Base-by-base conservation (phyloP, 2,113 vertebrate genomes). In the Phyllostomus hastatus region DNA sequence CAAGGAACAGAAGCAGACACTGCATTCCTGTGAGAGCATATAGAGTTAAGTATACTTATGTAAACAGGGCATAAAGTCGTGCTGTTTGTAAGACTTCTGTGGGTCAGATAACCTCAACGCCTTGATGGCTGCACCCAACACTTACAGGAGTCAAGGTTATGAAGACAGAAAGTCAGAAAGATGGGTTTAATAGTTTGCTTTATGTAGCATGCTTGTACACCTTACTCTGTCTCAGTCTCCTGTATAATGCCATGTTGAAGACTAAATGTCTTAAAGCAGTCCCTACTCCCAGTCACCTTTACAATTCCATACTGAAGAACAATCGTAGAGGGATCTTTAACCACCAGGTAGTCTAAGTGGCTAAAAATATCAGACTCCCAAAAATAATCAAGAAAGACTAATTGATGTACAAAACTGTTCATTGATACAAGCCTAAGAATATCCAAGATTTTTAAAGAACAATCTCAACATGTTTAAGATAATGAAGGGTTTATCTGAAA, bases 381-480 rank as follows among this genome's bases (percentile, higher is more conserved):
- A 93, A 61, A 82, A 72, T 89, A 72, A 92, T 85, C 92, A 75
- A 48, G 91, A 61, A 79, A 85, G 46, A 83, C 35, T 35, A 52
- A 43, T 2, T 10, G 43, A 75, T 35, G 83, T 67, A 54, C 67
- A 57, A 66, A 91, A 78, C 24, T 46, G 7, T 64, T 86, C 59
- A 52, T 48, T 92, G 64, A 78, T 57, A 24, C 1, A 54, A 89
- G 17, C 66, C 28, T 59, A 90, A 50, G 28, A 67, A 43, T 16
- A 66, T 0, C 20, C 17, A 61, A 61, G 50, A 52, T 16, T 67
- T 94, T 85, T 31, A 43, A 43, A 84, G 57, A 73, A 70, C 12
- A 81, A 31, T 81, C 1, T 24, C 10, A 11, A 7, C 38, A 5
- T 81, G 84, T 67, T 46, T 69, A n/a, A 89, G 69, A 50, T 54